A percentile compares a stretch with the other conserved stretches of the same genome.
phyloP scores from a whole-genome alignment of 2,797 vertebrate species.

The Bradypus variegatus region DNA sequence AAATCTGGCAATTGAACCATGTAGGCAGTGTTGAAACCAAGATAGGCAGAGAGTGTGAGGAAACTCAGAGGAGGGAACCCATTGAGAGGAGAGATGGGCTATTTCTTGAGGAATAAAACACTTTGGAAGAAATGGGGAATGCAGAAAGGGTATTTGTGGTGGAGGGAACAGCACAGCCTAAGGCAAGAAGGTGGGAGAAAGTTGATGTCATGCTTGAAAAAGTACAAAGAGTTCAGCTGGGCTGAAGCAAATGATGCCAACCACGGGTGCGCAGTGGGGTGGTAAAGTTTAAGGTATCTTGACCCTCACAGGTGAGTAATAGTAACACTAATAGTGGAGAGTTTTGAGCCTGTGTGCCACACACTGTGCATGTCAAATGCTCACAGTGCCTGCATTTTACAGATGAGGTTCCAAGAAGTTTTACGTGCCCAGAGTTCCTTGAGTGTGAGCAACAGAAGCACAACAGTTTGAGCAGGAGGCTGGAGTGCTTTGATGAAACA shows the following conservation, averaged over 20 bases:
- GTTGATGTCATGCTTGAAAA: background rate
- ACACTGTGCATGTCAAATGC: background rate
- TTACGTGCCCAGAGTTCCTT: background rate
- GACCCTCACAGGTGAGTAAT: background rate
- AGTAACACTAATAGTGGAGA: background rate
- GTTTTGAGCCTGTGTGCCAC: background rate
- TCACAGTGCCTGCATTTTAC: background rate
- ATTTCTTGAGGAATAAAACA: background rate
- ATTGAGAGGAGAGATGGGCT: background rate
- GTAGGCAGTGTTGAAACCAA: background rate
- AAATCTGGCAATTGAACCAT: background rate
- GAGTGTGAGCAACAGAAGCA: background rate
- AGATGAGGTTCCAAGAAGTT: background rate
- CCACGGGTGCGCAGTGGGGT: background rate
- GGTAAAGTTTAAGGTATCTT: background rate
- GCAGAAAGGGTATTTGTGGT: background rate
- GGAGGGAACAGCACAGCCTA: background rate
- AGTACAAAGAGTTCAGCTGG: background rate
- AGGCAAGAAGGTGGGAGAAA: background rate
- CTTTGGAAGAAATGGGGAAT: background rate
- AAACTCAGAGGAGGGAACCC: background rate
- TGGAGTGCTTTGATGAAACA: background rate
- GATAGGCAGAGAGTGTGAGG: background rate
- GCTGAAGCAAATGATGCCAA: background rate
- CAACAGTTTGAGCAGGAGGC: background rate